Evolutionary conservation across 2,797 vertebrate genomes (phyloP).

Genomic region (Paedocypris micromegethes): DNA sequence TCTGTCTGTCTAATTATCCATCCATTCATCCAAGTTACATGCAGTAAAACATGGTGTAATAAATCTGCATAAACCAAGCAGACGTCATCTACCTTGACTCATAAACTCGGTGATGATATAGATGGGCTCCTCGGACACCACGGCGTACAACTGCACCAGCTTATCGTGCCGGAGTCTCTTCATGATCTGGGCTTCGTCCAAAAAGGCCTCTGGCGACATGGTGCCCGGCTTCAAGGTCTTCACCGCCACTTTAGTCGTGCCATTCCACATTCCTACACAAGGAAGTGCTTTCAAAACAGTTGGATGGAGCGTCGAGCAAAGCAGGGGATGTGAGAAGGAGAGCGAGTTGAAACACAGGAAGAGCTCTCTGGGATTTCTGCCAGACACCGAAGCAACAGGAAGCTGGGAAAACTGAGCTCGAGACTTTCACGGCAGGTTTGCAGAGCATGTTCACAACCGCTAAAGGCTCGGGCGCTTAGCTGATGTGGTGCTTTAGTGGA

Average conservation of each 20-base stretch:
- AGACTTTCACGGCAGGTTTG: not conserved
- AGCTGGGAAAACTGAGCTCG: constrained; percentile 30
- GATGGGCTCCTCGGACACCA: constrained; percentile 95
- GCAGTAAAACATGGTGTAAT: too few species aligned
- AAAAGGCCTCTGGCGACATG: constrained; percentile 95
- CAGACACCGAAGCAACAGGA: constrained; percentile 31
- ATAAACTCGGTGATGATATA: constrained; percentile 98
- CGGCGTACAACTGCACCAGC: constrained; percentile 94
- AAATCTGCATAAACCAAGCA: too few species aligned
- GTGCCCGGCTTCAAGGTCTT: constrained; percentile 95
- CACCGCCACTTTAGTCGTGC: constrained; percentile 92
- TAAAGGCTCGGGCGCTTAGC: constrained; percentile 10
- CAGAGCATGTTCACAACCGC: not conserved
- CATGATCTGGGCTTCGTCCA: constrained; percentile 98
- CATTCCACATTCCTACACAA: constrained; percentile 88
- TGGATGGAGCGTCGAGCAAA: not conserved
- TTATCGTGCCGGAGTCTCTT: constrained; percentile 94
- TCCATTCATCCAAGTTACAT: too few species aligned
- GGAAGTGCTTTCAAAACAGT: constrained; percentile 2
- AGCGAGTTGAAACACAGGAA: not conserved
- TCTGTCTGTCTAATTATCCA: too few species aligned
- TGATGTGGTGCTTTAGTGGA: not conserved
- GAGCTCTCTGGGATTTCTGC: not conserved
- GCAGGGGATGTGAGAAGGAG: not conserved
- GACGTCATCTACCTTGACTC: constrained; percentile 76